phyloP scores from a whole-genome alignment of 2,113 vertebrate genomes.

The Australoheros scitulus region DNA sequence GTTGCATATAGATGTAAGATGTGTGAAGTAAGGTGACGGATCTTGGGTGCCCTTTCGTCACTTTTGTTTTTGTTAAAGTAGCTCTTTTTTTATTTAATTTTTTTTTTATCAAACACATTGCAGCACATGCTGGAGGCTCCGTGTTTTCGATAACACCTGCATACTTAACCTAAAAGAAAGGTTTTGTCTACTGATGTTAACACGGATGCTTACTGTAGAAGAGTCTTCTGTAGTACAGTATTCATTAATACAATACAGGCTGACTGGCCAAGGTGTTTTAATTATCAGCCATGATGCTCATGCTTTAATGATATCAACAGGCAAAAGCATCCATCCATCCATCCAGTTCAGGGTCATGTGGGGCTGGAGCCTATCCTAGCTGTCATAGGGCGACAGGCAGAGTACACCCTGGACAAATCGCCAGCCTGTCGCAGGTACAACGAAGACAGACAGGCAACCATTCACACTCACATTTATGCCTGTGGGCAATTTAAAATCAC shows the following conservation, averaged over 20 bases:
- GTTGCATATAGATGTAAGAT: conserved; percentile 34
- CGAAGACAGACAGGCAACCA: no score
- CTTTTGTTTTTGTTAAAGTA: background rate
- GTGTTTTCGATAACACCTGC: background rate
- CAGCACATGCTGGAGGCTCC: background rate
- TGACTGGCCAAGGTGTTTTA: background rate
- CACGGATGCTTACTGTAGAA: background rate
- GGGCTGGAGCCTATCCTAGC: no score
- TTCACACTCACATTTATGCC: no score
- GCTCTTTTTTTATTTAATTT: background rate
- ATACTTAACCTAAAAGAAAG: background rate
- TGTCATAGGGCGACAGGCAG: no score
- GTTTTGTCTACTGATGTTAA: background rate
- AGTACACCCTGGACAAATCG: no score
- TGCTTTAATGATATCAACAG: background rate
- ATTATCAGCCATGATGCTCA: conserved; percentile 17
- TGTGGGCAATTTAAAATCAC: no score
- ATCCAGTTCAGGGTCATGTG: no score
- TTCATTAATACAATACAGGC: background rate
- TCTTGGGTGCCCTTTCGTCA: conserved; percentile 19
- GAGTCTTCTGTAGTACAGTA: background rate
- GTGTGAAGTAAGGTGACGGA: conserved; percentile 11
- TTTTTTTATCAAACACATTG: background rate
- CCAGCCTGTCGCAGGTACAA: no score
- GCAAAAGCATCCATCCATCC: background rate